These are phyloP conservation scores for Octopus sinensis DNA, from an alignment of 1,140 invertebrate genomes.

Conservation along the genomic window DNA sequence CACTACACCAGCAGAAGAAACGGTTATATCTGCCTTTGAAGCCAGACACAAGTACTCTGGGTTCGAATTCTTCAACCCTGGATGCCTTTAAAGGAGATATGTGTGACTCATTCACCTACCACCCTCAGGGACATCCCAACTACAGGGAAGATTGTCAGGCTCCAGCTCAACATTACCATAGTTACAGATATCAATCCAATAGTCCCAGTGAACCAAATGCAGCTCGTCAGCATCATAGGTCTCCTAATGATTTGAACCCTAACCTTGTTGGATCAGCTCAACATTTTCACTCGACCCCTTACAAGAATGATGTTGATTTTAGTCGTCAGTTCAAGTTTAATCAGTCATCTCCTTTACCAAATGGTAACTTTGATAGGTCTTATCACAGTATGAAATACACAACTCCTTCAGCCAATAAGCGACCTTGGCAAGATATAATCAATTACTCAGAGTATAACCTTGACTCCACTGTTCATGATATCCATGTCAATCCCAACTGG, in stretches of 20 bases:
- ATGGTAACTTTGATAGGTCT: background rate
- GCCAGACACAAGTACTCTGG: background rate
- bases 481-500: background rate
- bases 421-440: background rate
- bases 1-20: background rate
- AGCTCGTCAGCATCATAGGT: no score
- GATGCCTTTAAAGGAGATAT: background rate
- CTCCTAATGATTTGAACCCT: no score
- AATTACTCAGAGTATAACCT: background rate
- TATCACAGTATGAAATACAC: background rate
- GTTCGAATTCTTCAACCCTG: background rate
- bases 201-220: no score
- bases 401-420: background rate
- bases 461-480: background rate
- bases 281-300: no score
- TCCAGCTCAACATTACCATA: no score
- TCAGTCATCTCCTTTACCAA: background rate
- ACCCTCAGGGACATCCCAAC: background rate
- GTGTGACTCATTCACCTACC: background rate
- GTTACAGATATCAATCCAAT: no score
- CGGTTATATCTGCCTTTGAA: background rate
- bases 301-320: background rate
- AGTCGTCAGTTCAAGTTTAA: conserved; percentile 1
- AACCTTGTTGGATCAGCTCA: no score
- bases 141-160: no score